Conservation (phyloP, 1,140 invertebrate species). For the Ctenoplectra terminalis region DNA sequence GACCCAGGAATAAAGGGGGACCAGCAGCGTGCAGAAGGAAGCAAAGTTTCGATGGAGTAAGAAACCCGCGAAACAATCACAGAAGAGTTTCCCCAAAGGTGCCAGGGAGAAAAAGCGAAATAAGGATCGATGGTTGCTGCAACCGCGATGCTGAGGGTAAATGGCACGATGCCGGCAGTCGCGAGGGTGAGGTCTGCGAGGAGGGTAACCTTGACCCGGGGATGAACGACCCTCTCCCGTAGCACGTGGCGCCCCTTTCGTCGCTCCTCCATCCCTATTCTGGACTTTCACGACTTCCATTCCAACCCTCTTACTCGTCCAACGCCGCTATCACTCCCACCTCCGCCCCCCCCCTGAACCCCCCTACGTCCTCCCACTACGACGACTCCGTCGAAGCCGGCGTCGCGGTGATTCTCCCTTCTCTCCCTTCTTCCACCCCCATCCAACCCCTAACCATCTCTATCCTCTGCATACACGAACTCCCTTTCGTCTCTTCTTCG, state of each 20-base stretch:
- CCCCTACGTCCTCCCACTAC: conserved; percentile 20
- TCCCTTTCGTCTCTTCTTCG: conserved; percentile 57
- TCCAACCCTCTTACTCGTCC: conserved; percentile 48
- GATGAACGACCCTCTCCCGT: conserved; percentile 78
- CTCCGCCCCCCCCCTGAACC: neutral
- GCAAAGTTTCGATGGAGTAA: conserved; percentile 32
- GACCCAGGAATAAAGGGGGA: conserved; percentile 15
- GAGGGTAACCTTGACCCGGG: conserved; percentile 81
- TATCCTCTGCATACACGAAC: conserved; percentile 14
- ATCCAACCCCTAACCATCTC: conserved; percentile 10
- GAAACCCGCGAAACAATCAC: conserved; percentile 34
- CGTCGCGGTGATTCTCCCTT: conserved; percentile 50
- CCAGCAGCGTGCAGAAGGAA: neutral
- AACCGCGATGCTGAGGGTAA: conserved; percentile 56
- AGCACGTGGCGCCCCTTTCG: conserved; percentile 69
- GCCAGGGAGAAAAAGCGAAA: conserved; percentile 33
- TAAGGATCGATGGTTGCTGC: conserved; percentile 50
- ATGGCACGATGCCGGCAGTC: conserved; percentile 59
- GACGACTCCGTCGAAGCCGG: conserved; percentile 48
- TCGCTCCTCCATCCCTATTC: conserved; percentile 53
- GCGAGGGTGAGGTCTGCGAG: conserved; percentile 63
- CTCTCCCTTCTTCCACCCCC: neutral
- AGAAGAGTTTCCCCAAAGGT: conserved; percentile 18
- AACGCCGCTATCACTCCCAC: conserved; percentile 28
- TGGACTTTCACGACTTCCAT: conserved; percentile 51